A percentile compares a stretch with the other conserved stretches of the same genome.
Evolutionary conservation across 2,113 vertebrate species (phyloP).

Genomic region (Cebidichthys violaceus): DNA sequence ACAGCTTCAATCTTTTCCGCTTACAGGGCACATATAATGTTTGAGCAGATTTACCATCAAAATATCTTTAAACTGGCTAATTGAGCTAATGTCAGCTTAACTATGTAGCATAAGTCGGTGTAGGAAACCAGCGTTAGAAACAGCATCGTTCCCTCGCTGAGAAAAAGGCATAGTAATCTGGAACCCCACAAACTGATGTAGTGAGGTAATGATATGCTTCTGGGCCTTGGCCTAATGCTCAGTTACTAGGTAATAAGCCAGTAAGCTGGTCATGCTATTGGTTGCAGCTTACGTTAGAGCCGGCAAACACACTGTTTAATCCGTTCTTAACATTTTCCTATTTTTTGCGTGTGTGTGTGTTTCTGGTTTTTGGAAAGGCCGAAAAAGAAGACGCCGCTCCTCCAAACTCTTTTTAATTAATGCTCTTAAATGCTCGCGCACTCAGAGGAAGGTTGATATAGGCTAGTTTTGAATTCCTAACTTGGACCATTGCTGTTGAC

Average conservation of each 20-base stretch:
- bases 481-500: neutral
- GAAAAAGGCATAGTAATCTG: slow-evolving; percentile 1
- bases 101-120: neutral
- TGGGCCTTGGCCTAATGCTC: neutral
- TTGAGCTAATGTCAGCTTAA: neutral
- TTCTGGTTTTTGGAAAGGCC: neutral
- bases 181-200: neutral
- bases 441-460: neutral
- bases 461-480: neutral
- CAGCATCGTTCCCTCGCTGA: neutral
- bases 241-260: neutral
- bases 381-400: neutral
- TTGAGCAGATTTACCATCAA: neutral
- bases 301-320: neutral
- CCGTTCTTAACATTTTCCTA: neutral
- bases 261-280: neutral
- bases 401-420: neutral
- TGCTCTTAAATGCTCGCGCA: neutral
- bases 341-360: neutral
- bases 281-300: neutral
- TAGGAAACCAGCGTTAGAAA: neutral
- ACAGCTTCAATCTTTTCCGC: neutral
- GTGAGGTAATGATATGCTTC: neutral
- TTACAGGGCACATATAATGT: neutral
- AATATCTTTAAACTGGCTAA: neutral